A percentile compares a stretch with the other conserved stretches of the same genome.
Evolutionary conservation across 1,140 invertebrate genomes (phyloP).

Genomic region (Pomacea maculata): DNA sequence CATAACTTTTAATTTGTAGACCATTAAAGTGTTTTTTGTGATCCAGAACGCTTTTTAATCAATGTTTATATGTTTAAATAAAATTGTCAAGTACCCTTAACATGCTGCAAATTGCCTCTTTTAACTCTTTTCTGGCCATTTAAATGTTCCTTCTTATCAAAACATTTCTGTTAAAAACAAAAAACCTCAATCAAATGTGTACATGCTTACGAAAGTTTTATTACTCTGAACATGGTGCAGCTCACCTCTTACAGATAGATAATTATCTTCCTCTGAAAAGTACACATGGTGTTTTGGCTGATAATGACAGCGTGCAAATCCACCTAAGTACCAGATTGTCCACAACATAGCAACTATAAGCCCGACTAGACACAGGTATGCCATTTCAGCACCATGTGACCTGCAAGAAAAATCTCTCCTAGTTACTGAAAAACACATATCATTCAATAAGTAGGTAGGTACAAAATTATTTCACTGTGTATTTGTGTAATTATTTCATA

Average conservation of each 20-base stretch:
- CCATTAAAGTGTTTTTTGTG: no score
- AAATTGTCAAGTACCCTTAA: no score
- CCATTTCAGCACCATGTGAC: constrained; percentile 15
- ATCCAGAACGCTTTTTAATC: no score
- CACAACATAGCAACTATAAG: constrained; percentile 19
- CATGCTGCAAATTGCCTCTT: no score
- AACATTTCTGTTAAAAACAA: neutral
- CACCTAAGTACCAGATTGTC: constrained; percentile 17
- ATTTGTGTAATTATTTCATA: no score
- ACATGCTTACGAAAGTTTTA: no score
- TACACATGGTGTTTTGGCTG: neutral
- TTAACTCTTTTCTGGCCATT: neutral
- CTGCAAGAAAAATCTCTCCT: neutral
- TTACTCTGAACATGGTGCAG: neutral
- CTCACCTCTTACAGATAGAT: constrained; percentile 21
- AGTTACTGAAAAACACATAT: no score
- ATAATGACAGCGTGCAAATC: constrained; percentile 10
- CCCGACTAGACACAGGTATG: constrained; percentile 23
- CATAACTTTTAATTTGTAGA: no score
- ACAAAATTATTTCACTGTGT: no score
- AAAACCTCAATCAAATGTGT: neutral
- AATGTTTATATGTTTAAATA: no score
- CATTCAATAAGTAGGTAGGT: no score
- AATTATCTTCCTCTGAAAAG: constrained; percentile 5
- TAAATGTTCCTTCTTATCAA: neutral